A percentile compares a stretch with the other conserved stretches of the same genome.
phyloP scores from a whole-genome alignment of 2,113 vertebrate species.

The Silurus meridionalis region DNA sequence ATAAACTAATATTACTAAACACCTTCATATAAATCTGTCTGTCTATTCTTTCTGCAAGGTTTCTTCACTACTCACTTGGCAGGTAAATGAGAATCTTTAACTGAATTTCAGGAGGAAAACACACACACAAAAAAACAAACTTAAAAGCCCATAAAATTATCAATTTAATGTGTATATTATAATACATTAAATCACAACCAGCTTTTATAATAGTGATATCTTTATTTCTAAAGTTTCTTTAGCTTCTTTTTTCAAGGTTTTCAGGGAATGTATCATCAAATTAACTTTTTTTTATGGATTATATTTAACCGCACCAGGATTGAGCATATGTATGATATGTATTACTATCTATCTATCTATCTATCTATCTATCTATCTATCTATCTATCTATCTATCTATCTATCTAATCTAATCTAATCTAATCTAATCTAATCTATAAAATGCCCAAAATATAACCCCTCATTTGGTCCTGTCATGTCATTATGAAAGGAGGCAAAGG shows the following conservation, averaged over 20 bases:
- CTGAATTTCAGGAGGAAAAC: not conserved
- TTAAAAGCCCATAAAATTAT: not conserved
- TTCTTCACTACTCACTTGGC: not conserved
- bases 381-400: too few relatives aligned
- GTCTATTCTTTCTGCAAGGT: not conserved
- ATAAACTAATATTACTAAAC: not conserved
- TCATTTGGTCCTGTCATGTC: too few relatives aligned
- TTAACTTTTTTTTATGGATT: not conserved
- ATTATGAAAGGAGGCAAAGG: too few relatives aligned
- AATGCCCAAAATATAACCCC: too few relatives aligned
- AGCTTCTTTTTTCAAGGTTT: not conserved
- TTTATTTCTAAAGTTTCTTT: not conserved
- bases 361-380: too few relatives aligned
- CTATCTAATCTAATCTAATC: too few relatives aligned
- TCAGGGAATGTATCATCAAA: not conserved
- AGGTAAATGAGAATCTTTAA: not conserved
- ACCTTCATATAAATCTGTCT: not conserved
- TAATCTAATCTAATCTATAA: too few relatives aligned
- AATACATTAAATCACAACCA: not conserved
- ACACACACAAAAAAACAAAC: not conserved
- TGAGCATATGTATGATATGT: too few relatives aligned
- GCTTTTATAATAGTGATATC: not conserved
- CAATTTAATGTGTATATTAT: not conserved
- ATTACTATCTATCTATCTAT: too few relatives aligned
- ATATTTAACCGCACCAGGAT: not conserved